phyloP scores from a whole-genome alignment of 1,140 invertebrate genomes.

The Drosophila repletoides region DNA sequence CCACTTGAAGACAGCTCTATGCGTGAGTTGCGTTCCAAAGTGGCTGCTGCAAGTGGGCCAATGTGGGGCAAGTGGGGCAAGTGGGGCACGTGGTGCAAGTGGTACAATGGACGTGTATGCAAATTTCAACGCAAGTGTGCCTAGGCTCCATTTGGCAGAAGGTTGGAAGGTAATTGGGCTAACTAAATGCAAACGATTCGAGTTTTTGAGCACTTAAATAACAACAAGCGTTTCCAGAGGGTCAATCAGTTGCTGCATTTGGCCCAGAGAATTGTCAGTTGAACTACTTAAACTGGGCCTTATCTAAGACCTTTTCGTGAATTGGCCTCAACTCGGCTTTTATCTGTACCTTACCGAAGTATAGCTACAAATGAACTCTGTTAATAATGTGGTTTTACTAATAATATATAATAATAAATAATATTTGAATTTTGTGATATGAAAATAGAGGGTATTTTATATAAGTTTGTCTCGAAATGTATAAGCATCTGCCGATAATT shows the following conservation, averaged over 20 bases:
- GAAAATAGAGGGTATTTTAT: no score
- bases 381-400: no score
- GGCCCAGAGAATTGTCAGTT: no score
- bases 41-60: background rate
- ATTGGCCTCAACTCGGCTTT: no score
- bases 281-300: no score
- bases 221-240: background rate
- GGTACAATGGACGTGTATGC: slow-evolving; percentile 10
- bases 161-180: slow-evolving; percentile 16
- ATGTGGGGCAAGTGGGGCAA: background rate
- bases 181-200: slow-evolving; percentile 39
- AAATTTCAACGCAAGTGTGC: slow-evolving; percentile 36
- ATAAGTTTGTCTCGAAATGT: no score
- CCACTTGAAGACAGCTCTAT: slow-evolving; percentile 23
- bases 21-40: slow-evolving; percentile 5
- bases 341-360: no score
- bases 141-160: background rate
- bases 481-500: no score
- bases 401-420: no score
- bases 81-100: slow-evolving; percentile 21
- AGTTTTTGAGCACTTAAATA: background rate
- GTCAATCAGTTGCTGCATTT: slow-evolving; percentile 1
- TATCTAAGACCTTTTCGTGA: no score
- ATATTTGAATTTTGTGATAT: background rate
- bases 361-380: no score